Percentiles rank a stretch among this genome's conserved stretches.
Conservation (phyloP, 2,888 invertebrate species). For the Catocala fraxini region DNA sequence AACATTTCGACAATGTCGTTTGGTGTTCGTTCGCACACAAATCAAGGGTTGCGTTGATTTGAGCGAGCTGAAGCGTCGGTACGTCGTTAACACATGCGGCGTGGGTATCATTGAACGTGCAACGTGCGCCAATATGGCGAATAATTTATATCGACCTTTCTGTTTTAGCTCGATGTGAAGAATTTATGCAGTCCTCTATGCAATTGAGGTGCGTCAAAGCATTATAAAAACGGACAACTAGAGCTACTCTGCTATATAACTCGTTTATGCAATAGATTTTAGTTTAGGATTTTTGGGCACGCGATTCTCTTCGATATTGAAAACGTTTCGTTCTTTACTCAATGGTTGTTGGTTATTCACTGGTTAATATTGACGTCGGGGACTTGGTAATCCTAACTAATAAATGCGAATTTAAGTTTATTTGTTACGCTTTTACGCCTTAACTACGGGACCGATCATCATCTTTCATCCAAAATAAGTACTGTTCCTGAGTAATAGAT, state of each 20-base stretch:
- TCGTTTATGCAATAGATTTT: not conserved
- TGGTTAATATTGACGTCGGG: not conserved
- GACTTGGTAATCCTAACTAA: no score
- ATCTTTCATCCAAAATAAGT: no score
- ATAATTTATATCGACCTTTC: slow-evolving; percentile 4
- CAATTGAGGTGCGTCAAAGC: slow-evolving; percentile 8
- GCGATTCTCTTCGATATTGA: not conserved
- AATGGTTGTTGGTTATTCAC: not conserved
- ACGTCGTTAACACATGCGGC: slow-evolving; percentile 3
- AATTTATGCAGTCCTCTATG: not conserved
- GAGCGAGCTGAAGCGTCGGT: not conserved
- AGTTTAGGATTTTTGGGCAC: not conserved
- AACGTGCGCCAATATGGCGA: not conserved
- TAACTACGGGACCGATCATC: no score
- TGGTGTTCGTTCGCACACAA: not conserved
- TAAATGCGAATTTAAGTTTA: no score
- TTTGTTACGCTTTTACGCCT: no score
- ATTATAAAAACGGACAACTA: not conserved
- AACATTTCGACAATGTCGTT: slow-evolving; percentile 8
- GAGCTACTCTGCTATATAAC: not conserved
- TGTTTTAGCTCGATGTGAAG: not conserved
- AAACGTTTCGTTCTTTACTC: not conserved
- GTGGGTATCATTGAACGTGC: slow-evolving; percentile 6
- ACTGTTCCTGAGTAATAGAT: no score
- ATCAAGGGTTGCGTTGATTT: slow-evolving; percentile 7